A percentile compares a stretch with the other conserved stretches of the same genome.
phyloP scores from a whole-genome alignment of 2,113 vertebrate species.

The Dasypus novemcinctus region DNA sequence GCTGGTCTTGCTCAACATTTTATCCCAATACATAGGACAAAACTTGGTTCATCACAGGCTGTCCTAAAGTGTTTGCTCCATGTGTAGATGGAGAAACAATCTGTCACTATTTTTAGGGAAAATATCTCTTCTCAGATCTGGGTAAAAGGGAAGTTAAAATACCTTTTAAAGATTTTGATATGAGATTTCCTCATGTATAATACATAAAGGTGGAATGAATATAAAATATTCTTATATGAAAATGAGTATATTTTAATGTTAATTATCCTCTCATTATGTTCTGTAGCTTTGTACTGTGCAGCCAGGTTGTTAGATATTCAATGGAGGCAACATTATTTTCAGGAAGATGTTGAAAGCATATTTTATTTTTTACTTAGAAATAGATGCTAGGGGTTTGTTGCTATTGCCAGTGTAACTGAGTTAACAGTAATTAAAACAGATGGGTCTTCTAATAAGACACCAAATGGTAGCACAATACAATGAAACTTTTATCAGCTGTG shows the following conservation, averaged over 20 bases:
- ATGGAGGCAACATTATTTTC: conserved; percentile 8
- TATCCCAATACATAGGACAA: not conserved
- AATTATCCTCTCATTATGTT: conserved; percentile 69
- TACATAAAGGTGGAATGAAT: conserved; percentile 64
- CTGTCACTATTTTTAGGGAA: not conserved
- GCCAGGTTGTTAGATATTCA: conserved; percentile 59
- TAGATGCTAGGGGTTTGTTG: conserved; percentile 16
- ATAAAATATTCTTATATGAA: conserved; percentile 60
- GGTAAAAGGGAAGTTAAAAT: not conserved
- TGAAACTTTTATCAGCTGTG: conserved; percentile 66
- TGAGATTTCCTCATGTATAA: conserved; percentile 74
- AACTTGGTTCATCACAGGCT: not conserved
- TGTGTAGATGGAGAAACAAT: not conserved
- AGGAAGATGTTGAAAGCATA: conserved; percentile 62
- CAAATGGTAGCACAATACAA: conserved; percentile 60
- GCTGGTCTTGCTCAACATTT: not conserved
- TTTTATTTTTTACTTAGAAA: conserved; percentile 77
- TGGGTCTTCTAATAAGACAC: conserved; percentile 73
- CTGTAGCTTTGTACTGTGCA: conserved; percentile 1
- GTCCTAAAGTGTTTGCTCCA: not conserved
- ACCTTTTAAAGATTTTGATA: conserved; percentile 60
- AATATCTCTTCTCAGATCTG: not conserved
- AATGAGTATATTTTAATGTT: conserved; percentile 65
- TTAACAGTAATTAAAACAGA: conserved; percentile 79
- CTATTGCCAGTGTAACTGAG: conserved; percentile 73